Conservation (phyloP, 1,140 invertebrate species). For the Battus philenor region DNA sequence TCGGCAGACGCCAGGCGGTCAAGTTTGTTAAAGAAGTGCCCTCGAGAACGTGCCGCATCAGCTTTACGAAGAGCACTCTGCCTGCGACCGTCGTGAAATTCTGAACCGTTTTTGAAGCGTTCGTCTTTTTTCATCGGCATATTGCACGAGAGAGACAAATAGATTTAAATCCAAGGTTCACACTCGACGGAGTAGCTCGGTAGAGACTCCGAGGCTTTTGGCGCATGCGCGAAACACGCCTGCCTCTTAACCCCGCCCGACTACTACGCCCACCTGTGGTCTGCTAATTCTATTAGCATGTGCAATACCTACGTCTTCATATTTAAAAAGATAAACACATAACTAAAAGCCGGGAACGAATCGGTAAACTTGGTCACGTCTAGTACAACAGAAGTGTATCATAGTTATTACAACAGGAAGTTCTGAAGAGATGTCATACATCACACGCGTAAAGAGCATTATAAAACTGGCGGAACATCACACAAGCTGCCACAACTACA, state of each 20-base stretch:
- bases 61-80: constrained; percentile 49
- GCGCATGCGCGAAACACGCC: constrained; percentile 61
- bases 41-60: constrained; percentile 42
- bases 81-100: constrained; percentile 35
- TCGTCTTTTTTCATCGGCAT: constrained; percentile 54
- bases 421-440: constrained; percentile 27
- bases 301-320: constrained; percentile 42
- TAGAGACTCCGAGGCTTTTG: constrained; percentile 28
- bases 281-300: constrained; percentile 41
- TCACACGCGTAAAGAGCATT: constrained; percentile 63
- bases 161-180: constrained; percentile 37
- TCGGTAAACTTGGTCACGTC: constrained; percentile 4
- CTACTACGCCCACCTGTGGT: constrained; percentile 65
- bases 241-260: constrained; percentile 51
- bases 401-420: constrained; percentile 16
- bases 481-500: constrained; percentile 67
- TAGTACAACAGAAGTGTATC: constrained; percentile 15
- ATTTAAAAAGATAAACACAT: constrained; percentile 17
- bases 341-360: constrained; percentile 13
- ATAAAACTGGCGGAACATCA: constrained; percentile 68
- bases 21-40: constrained; percentile 50
- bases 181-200: constrained; percentile 40
- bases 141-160: constrained; percentile 47
- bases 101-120: constrained; percentile 34
- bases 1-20: constrained; percentile 50